Percentiles rank a stretch among this genome's conserved stretches.
Conservation (phyloP, 2,888 invertebrate genomes). For the Tillus elongatus region DNA sequence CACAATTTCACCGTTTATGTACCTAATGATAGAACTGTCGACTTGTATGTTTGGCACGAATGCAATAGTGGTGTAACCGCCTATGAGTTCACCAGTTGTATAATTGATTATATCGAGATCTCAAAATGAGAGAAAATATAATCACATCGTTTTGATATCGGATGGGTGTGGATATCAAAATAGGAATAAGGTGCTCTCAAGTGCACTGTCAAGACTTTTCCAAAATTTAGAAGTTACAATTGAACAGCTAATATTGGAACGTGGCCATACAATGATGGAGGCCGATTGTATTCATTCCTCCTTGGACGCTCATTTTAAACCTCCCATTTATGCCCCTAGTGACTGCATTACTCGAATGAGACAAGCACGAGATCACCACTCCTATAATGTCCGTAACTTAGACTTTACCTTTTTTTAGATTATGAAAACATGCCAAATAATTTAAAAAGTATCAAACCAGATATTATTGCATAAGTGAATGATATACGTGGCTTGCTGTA, state of each 20-base stretch:
- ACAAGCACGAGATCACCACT: conserved; percentile 2
- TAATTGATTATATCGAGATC: conserved; percentile 1
- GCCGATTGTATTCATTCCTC: conserved; percentile 2
- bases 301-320: conserved; percentile 2
- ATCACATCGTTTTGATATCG: conserved; percentile 1
- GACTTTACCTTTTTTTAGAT: too few species aligned
- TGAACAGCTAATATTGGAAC: conserved; percentile 3
- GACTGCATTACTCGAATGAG: conserved; percentile 2
- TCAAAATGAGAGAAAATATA: conserved; percentile 3
- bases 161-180: conserved; percentile 2
- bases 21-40: conserved; percentile 2
- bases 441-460: too few species aligned
- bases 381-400: conserved; percentile 2
- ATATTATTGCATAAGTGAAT: too few species aligned
- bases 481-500: too few species aligned
- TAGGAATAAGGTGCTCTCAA: conserved; percentile 3
- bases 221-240: background rate
- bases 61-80: conserved; percentile 1
- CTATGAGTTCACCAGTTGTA: background rate
- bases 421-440: too few species aligned
- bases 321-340: conserved; percentile 1
- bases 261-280: conserved; percentile 4
- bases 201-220: conserved; percentile 1
- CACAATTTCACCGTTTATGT: conserved; percentile 1
- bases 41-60: conserved; percentile 3